Evolutionary conservation across 2,113 vertebrate species (phyloP), one percentile per base, ranked within the genome.

Genomic region (Sakesphorus luctuosus): DNA sequence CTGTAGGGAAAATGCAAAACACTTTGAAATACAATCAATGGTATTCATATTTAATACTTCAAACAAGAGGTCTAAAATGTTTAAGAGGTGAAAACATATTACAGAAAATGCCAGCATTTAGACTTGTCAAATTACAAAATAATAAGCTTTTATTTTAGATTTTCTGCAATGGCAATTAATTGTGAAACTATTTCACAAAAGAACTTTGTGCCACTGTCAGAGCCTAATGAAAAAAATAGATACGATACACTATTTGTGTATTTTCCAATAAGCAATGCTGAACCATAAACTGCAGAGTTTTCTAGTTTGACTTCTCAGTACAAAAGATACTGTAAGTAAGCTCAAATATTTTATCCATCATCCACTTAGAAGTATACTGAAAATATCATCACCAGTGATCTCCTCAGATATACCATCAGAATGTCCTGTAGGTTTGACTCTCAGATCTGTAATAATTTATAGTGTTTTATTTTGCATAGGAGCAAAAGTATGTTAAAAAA

Each of bases 111-210:
- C 20, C 50, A 90, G 43, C 40, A 72, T 89, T 96, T 90, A 92
- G 68, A 40, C n/a, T 72, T 79, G 74, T 79, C 87, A 93, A 83
- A 94, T 95, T 84, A 91, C 36, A 88, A 92, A 93, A 95, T 85
- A 96, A 94, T 77, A 87, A 89, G 52, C 25, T 74, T 53, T 78
- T 86, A 58, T 67, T 91, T 94, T 44, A 73, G 36, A 91, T 67
- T 94, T 80, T 44, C 46, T 90, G 56, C 77, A 87, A 89, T 81
- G 43, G 40, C 68, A 93, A 94, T 95, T 97, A 96, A 87, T 96
- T 81, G 44, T 61, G 47, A 65, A 84, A 94, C 25, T 77, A 46
- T 78, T 93, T 93, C 69, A 66, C 55, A 76, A 46, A 83, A 59
- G 9, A 85, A 80, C 47, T 84, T 73, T 52, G 18, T 72, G 68